These are phyloP conservation scores for Bradypus variegatus DNA, from an alignment of 2,797 vertebrate species.

Conservation along the genomic window DNA sequence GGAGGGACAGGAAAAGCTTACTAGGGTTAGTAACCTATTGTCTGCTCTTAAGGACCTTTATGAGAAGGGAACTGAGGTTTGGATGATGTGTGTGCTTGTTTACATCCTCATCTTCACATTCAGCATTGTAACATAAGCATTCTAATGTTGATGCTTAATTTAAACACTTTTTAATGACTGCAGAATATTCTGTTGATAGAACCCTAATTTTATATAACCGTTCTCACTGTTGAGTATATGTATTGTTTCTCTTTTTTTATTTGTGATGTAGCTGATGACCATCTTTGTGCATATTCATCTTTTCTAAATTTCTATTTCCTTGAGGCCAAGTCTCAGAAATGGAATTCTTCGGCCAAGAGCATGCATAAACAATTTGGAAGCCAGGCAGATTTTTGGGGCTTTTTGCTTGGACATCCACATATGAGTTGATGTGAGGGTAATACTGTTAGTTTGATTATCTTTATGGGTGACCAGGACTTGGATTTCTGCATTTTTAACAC, in stretches of 20 bases:
- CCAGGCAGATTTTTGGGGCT: background rate
- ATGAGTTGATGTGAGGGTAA: background rate
- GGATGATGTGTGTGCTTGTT: rapidly evolving
- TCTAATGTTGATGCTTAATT: background rate
- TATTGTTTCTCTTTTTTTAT: background rate
- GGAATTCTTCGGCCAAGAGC: background rate
- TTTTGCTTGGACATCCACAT: background rate
- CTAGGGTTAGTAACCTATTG: background rate
- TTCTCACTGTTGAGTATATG: background rate
- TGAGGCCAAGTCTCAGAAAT: background rate
- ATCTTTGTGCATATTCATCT: background rate
- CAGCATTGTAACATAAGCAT: background rate
- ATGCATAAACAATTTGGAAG: background rate
- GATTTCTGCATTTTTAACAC: background rate
- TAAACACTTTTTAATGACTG: background rate
- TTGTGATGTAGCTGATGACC: background rate
- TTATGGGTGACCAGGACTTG: background rate
- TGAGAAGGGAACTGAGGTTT: background rate
- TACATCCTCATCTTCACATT: background rate
- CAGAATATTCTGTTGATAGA: background rate
- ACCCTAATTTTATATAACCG: background rate
- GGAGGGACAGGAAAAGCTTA: background rate
- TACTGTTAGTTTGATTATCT: background rate
- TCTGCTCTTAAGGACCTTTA: background rate
- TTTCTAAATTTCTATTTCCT: background rate